Conservation (phyloP, 2,797 vertebrate genomes). For the Gephyroberyx darwinii region DNA sequence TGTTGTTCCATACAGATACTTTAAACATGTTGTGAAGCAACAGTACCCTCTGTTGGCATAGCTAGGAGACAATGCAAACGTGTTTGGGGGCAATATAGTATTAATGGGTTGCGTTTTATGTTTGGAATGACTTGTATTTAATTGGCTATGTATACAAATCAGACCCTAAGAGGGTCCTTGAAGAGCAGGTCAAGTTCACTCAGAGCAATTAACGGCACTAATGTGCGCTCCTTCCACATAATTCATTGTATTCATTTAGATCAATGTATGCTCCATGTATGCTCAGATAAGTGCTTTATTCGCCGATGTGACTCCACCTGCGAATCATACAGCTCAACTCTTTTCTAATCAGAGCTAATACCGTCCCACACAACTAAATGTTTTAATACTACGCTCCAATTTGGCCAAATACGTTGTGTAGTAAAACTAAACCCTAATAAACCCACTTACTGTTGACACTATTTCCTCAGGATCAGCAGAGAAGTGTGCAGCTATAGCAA, state of each 20-base stretch:
- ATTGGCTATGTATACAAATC: constrained; percentile 53
- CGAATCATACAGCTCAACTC: constrained; percentile 17
- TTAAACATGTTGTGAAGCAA: constrained; percentile 75
- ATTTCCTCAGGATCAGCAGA: constrained; percentile 59
- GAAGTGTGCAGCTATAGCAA: constrained; percentile 62
- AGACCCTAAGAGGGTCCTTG: constrained; percentile 54
- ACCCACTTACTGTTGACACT: constrained; percentile 65
- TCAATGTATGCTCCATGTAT: constrained; percentile 17
- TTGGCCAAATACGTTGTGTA: constrained; percentile 53
- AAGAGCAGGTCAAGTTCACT: constrained; percentile 64
- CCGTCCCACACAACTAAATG: not conserved
- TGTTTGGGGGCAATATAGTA: constrained; percentile 31
- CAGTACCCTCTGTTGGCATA: constrained; percentile 81
- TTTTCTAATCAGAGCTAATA: not conserved
- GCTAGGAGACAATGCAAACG: constrained; percentile 43
- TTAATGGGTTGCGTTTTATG: constrained; percentile 35
- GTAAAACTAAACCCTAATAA: constrained; percentile 56
- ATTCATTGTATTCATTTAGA: constrained; percentile 51
- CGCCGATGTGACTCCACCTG: not conserved
- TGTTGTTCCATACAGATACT: constrained; percentile 50
- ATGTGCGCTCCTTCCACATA: constrained; percentile 57
- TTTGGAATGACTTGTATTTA: constrained; percentile 49
- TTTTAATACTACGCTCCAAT: constrained; percentile 30
- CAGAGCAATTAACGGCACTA: constrained; percentile 65
- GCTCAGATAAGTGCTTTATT: constrained; percentile 39